phyloP scores from a whole-genome alignment of 2,113 vertebrate genomes.

The Pheucticus melanocephalus region DNA sequence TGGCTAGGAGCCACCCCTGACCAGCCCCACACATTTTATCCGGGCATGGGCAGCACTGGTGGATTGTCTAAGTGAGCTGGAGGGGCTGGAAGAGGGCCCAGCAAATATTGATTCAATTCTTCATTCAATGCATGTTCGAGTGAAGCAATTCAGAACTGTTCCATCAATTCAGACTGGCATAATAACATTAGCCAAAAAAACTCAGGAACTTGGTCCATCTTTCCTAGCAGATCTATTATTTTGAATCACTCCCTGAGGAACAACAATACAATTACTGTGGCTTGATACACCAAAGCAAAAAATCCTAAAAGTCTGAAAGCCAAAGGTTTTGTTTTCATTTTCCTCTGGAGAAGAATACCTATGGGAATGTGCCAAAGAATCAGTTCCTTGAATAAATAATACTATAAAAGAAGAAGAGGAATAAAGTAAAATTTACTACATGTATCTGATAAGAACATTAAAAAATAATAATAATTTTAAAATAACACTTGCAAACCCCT shows the following conservation, averaged over 20 bases:
- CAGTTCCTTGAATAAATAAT: not conserved
- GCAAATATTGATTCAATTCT: constrained; percentile 4
- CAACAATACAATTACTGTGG: not conserved
- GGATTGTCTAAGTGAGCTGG: not conserved
- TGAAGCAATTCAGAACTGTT: constrained; percentile 5
- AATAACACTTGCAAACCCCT: not conserved
- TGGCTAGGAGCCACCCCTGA: not conserved
- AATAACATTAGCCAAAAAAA: not conserved
- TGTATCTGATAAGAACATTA: not conserved
- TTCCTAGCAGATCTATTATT: not conserved
- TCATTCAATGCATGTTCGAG: not conserved
- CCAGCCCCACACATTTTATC: not conserved
- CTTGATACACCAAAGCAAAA: not conserved
- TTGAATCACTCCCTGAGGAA: not conserved
- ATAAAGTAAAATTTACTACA: not conserved
- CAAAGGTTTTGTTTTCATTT: not conserved
- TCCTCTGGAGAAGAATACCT: not conserved
- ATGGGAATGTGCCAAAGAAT: not conserved
- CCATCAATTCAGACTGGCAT: not conserved
- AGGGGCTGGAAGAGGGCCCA: not conserved
- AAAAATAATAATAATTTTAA: not conserved
- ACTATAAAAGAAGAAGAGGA: not conserved
- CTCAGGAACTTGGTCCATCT: not conserved
- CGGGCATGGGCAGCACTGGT: not conserved
- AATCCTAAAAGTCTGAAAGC: not conserved